Percentiles rank a stretch among this genome's conserved stretches.
These are phyloP conservation scores for Drosophila colorata DNA, from an alignment of 2,888 invertebrate species.

Conservation along the genomic window DNA sequence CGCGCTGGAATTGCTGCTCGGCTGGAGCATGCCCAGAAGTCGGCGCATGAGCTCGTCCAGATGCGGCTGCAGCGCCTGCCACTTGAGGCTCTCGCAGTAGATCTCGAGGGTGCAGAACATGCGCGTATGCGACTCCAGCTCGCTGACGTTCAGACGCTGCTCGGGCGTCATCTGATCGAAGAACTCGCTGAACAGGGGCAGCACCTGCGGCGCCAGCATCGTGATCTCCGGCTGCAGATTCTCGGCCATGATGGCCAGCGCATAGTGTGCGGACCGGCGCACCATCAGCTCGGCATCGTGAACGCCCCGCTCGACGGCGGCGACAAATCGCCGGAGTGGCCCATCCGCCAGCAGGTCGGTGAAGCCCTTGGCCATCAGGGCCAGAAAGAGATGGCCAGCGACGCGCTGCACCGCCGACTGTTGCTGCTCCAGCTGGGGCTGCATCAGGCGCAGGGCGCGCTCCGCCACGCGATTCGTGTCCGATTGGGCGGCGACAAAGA, in stretches of 20 bases:
- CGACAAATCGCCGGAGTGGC: neutral
- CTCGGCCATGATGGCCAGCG: slow-evolving; percentile 3
- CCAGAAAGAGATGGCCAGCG: neutral
- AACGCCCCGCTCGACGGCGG: slow-evolving; percentile 1
- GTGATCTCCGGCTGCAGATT: slow-evolving; percentile 14
- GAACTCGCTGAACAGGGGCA: slow-evolving; percentile 1
- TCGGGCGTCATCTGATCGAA: slow-evolving; percentile 5
- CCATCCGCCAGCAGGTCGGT: neutral
- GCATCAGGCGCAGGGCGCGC: slow-evolving; percentile 9
- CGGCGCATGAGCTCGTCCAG: neutral
- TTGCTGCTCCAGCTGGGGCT: neutral
- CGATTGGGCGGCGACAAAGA: slow-evolving; percentile 4
- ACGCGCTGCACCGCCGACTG: slow-evolving; percentile 5
- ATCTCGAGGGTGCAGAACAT: slow-evolving; percentile 14
- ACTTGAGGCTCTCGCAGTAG: slow-evolving; percentile 8
- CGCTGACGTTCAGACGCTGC: neutral
- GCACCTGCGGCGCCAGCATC: neutral
- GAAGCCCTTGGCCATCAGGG: slow-evolving; percentile 10
- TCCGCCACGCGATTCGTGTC: slow-evolving; percentile 8
- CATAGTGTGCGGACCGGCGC: neutral
- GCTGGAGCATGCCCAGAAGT: neutral
- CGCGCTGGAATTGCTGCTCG: neutral
- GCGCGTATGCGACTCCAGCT: slow-evolving; percentile 5
- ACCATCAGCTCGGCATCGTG: neutral
- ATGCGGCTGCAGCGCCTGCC: neutral